A percentile compares a stretch with the other conserved stretches of the same genome.
phyloP scores from a whole-genome alignment of 2,797 vertebrate genomes.

The Naso thynnoides region DNA sequence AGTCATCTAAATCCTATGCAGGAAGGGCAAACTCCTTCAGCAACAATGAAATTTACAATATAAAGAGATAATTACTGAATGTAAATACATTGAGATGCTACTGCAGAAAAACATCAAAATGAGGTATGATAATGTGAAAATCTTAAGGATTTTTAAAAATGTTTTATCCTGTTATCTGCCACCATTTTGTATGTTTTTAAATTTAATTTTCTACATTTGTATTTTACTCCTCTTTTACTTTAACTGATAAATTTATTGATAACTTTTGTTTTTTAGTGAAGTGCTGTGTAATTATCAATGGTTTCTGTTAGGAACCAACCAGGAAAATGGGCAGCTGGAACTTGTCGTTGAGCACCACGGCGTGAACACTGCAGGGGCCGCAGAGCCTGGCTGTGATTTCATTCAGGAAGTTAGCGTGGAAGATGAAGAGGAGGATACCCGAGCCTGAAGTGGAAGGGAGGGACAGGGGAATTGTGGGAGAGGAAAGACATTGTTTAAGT shows the following conservation, averaged over 20 bases:
- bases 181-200: too few relatives aligned
- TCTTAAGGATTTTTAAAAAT: too few relatives aligned
- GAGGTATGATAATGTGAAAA: too few relatives aligned
- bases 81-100: background rate
- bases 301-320: constrained; percentile 80
- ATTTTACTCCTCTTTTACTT: too few relatives aligned
- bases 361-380: constrained; percentile 96
- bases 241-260: too few relatives aligned
- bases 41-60: background rate
- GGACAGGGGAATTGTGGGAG: background rate
- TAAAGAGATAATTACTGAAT: background rate
- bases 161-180: too few relatives aligned
- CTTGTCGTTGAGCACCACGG: constrained; percentile 97
- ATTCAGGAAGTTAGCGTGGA: constrained; percentile 93
- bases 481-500: background rate
- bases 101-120: too few relatives aligned
- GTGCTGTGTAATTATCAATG: background rate
- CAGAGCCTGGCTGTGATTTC: constrained; percentile 93
- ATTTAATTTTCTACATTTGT: too few relatives aligned
- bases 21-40: too few relatives aligned
- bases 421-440: constrained; percentile 95
- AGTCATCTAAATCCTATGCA: background rate
- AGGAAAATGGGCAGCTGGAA: constrained; percentile 98
- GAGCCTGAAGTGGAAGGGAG: constrained; percentile 82
- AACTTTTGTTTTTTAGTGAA: too few relatives aligned